These are phyloP conservation scores for Serrognathus titanus DNA, from an alignment of 2,888 invertebrate genomes.

Conservation along the genomic window DNA sequence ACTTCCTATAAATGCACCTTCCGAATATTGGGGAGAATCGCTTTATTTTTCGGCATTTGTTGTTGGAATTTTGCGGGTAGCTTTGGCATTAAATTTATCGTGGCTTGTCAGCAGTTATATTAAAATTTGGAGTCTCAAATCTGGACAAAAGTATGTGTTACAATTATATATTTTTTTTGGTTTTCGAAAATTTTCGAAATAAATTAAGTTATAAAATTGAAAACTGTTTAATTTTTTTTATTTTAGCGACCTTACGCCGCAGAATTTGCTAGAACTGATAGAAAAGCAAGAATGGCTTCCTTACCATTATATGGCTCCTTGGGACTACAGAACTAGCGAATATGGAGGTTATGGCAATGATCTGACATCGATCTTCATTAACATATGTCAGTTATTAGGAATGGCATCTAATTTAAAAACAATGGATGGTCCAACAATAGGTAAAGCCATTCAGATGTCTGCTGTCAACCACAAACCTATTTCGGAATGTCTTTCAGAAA, in stretches of 20 bases:
- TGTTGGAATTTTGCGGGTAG: slow-evolving; percentile 66
- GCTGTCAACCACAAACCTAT: slow-evolving; percentile 57
- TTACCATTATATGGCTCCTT: slow-evolving; percentile 75
- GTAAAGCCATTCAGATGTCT: slow-evolving; percentile 60
- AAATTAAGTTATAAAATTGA: background rate
- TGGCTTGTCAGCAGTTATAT: slow-evolving; percentile 73
- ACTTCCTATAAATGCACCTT: slow-evolving; percentile 71
- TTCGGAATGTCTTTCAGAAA: slow-evolving; percentile 56
- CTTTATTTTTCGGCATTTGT: slow-evolving; percentile 61
- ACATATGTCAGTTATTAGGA: slow-evolving; percentile 67
- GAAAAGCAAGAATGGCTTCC: slow-evolving; percentile 76
- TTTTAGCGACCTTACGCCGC: slow-evolving; percentile 9
- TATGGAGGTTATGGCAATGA: slow-evolving; percentile 72
- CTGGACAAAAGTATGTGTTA: slow-evolving; percentile 53
- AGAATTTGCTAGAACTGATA: slow-evolving; percentile 63
- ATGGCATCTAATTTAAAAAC: slow-evolving; percentile 63
- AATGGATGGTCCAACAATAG: slow-evolving; percentile 59
- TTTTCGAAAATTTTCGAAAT: too few relatives aligned
- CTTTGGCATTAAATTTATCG: slow-evolving; percentile 61
- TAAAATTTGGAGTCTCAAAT: slow-evolving; percentile 61
- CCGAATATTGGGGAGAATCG: slow-evolving; percentile 75
- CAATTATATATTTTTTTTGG: background rate
- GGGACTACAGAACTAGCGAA: slow-evolving; percentile 81
- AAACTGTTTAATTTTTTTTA: background rate
- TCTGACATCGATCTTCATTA: slow-evolving; percentile 64